Conservation (phyloP, 2,113 vertebrate genomes). For the Trichechus manatus region DNA sequence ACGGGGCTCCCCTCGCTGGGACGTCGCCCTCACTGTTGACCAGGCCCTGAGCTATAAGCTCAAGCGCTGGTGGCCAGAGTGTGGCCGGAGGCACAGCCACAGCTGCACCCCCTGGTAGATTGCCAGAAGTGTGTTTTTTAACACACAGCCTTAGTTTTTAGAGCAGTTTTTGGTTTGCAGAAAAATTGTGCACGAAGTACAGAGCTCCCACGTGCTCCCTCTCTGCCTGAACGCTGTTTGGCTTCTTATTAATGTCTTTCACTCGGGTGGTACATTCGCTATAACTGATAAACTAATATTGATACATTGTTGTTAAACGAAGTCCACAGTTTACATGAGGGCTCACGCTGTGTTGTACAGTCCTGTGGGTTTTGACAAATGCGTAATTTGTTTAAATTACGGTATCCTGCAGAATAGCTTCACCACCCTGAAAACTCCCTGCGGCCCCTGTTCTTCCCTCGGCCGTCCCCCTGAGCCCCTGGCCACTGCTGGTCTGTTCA, state of each 20-base stretch:
- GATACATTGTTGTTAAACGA: not conserved
- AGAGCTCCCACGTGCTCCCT: not conserved
- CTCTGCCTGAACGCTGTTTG: not conserved
- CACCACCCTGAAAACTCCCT: not conserved
- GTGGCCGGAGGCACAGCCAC: fast-evolving
- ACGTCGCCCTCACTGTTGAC: not conserved
- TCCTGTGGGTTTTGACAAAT: not conserved
- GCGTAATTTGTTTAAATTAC: not conserved
- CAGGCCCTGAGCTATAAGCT: fast-evolving
- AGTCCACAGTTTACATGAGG: not conserved
- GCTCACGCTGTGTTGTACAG: not conserved
- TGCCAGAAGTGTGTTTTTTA: not conserved
- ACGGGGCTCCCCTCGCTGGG: not conserved
- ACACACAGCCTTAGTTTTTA: not conserved
- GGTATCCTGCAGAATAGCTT: not conserved
- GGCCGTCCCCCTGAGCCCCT: not conserved
- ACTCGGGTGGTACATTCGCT: not conserved
- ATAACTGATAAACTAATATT: not conserved
- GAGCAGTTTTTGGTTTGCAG: not conserved
- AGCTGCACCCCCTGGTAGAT: too few species aligned
- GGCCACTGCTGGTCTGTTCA: not conserved
- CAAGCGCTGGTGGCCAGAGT: not conserved
- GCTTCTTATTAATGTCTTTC: not conserved
- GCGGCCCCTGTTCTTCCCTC: not conserved
- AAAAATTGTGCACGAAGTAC: not conserved